Base-by-base conservation (phyloP, 2,113 vertebrate genomes). In the Phaethornis superciliosus region DNA sequence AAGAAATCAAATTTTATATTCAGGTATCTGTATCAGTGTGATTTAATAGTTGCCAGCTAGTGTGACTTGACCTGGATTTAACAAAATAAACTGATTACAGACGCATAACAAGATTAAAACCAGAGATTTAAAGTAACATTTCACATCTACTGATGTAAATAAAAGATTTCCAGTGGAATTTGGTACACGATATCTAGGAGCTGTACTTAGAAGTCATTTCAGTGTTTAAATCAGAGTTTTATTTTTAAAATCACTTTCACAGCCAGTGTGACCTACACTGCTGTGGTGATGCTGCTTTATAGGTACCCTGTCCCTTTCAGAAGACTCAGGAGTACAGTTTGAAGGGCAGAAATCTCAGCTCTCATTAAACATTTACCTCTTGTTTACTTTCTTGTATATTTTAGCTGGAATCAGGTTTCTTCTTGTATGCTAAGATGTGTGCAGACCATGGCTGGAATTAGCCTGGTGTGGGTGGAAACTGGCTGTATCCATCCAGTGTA, bases 61-160 rank as follows among this genome's bases (percentile, higher is more conserved):
- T 62, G 62, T 91, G 87, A 89, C 67, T 85, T 89, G 70, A 60
- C 74, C 51, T 76, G 82, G 42, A 55, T 90, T 92, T 91, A 77
- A 71, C 40, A 91, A 65, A 89, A 68, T 62, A 81, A 94, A 89
- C 37, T 92, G 69, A 68, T 88, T 64, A 81, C 49, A 69, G 67
- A 42, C 80, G 51, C 46, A 23, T 79, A 60, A 62, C 3, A 21
- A 69, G 72, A 71, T 89, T 78, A 46, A 88, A 86, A 89, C 51
- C 64, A 47, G 27, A 69, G 74, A 72, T 7, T 85, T 71, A 37
- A 90, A 81, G 47, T 67, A 88, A 56, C 12, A 14, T 67, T 75
- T 94, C 5, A 1, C 32, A 33, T n/a, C n/a, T 83, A 1, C 10
- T 81, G 72, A n/a, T 83, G 35, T 88, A 37, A 87, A 75, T 33